Evolutionary conservation across 2,888 invertebrate genomes (phyloP), one percentile per base, ranked within the genome.

Genomic region (Synanthedon formicaeformis): DNA sequence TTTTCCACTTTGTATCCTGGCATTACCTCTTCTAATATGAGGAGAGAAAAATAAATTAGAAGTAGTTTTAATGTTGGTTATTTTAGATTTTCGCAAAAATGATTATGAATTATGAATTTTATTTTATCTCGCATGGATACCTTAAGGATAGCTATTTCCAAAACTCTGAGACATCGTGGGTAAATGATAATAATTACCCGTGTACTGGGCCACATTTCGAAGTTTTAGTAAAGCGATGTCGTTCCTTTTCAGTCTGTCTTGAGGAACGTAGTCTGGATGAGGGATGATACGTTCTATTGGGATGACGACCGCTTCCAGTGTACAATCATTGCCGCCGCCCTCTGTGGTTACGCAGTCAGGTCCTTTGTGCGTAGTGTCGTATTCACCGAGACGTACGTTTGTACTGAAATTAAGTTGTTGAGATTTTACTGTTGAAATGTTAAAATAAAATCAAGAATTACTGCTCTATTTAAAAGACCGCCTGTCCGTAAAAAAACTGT

Each of bases 221-320:
- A 89, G 58, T 54, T 82, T 78, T 40, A 89, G 64, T 41, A 89
- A 59, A 1, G 87, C 89, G 13, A 90, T 84, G 59, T 90, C 89
- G 56, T 81, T 58, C 41, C 67, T 63, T 53, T 63, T 64, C 12
- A 63, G 55, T 1, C 13, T 8, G 18, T 59, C 58, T 4, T 14
- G 54, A 0, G 72, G 67, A n/a, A 75, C 61, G 66, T 89, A 89
- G 0, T 73, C 66, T 0, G 75, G 72, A 59, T 89, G 88, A 0
- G 81, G 65, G 41, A 83, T 80, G 45, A 67, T 67, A 52, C 69
- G 67, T 52, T 78, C 79, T 4, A 87, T 80, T 16, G 74, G 69
- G 14, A 88, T 71, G 41, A 72, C 67, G 50, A 78, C 62, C 0
- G 74, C 69, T 2, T 75, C 74, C 1, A 82, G 76, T 0, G 81